A percentile compares a stretch with the other conserved stretches of the same genome.
phyloP scores from a whole-genome alignment of 2,888 invertebrate genomes.

The Nephrotoma flavescens region DNA sequence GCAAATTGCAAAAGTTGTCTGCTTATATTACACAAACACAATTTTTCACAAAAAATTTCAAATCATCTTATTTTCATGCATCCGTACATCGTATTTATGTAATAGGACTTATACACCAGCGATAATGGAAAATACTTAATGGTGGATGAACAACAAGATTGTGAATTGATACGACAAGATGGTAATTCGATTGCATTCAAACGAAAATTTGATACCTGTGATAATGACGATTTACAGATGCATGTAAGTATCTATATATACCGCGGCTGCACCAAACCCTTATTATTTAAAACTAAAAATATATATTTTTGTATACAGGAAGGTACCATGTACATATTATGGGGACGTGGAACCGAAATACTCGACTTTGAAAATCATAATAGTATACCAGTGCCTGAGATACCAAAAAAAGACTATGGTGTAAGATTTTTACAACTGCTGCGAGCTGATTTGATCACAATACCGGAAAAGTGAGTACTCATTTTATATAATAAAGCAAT shows the following conservation, averaged over 20 bases:
- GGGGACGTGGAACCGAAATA: conserved; percentile 66
- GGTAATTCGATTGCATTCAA: conserved; percentile 58
- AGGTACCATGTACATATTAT: conserved; percentile 77
- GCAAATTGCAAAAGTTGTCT: not conserved
- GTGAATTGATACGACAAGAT: conserved; percentile 38
- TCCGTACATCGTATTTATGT: conserved; percentile 8
- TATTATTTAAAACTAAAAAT: not conserved
- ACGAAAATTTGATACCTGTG: conserved; percentile 75
- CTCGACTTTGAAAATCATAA: conserved; percentile 33
- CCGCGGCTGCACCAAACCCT: not conserved
- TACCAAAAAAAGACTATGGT: conserved; percentile 42
- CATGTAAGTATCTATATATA: conserved; percentile 23
- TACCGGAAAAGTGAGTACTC: conserved; percentile 25
- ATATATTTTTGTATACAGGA: conserved; percentile 39
- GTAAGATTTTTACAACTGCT: conserved; percentile 63
- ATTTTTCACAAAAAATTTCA: not conserved
- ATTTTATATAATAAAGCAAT: not conserved
- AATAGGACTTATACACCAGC: conserved; percentile 59
- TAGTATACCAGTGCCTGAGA: conserved; percentile 24
- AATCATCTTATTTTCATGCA: conserved; percentile 6
- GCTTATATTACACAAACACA: not conserved
- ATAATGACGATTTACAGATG: conserved; percentile 40
- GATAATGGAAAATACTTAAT: conserved; percentile 44
- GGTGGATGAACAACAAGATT: conserved; percentile 60
- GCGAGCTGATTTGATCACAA: conserved; percentile 29